A percentile compares a stretch with the other conserved stretches of the same genome.
Evolutionary conservation across 2,797 vertebrate genomes (phyloP).

Genomic region (Scomberomorus guttatus): DNA sequence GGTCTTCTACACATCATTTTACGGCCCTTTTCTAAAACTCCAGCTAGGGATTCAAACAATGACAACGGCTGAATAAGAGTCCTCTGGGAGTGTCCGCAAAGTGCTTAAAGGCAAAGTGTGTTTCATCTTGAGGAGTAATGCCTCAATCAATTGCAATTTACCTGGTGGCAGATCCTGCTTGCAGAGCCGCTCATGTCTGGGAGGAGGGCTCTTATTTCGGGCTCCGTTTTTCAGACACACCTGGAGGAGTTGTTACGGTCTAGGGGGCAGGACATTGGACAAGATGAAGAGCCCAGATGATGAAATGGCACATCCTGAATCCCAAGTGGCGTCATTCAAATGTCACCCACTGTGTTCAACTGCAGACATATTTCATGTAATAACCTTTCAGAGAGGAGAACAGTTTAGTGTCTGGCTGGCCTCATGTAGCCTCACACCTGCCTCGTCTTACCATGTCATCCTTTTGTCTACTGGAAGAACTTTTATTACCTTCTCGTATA

Average conservation of each 20-base stretch:
- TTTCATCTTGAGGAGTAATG: neutral
- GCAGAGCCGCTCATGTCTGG: neutral
- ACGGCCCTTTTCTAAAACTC: neutral
- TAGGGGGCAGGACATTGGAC: constrained; percentile 26
- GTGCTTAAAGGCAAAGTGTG: neutral
- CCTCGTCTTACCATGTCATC: constrained; percentile 21
- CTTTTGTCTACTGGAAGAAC: constrained; percentile 27
- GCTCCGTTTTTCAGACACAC: constrained; percentile 30
- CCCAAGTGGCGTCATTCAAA: constrained; percentile 60
- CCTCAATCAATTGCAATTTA: neutral
- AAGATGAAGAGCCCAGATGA: constrained; percentile 55
- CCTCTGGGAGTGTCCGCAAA: neutral
- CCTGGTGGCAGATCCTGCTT: constrained; percentile 5
- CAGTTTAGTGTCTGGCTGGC: constrained; percentile 34
- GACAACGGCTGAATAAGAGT: neutral
- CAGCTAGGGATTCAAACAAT: neutral
- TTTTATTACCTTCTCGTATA: constrained; percentile 31
- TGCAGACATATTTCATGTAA: constrained; percentile 50
- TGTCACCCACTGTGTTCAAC: constrained; percentile 41
- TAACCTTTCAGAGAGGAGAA: constrained; percentile 47
- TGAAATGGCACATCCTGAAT: constrained; percentile 53
- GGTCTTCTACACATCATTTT: neutral
- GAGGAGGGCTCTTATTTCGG: constrained; percentile 17
- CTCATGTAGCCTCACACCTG: constrained; percentile 15
- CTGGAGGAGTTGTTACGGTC: constrained; percentile 39